Evolutionary conservation across 1,140 invertebrate species (phyloP).

Genomic region (Stegodyphus dumicola): DNA sequence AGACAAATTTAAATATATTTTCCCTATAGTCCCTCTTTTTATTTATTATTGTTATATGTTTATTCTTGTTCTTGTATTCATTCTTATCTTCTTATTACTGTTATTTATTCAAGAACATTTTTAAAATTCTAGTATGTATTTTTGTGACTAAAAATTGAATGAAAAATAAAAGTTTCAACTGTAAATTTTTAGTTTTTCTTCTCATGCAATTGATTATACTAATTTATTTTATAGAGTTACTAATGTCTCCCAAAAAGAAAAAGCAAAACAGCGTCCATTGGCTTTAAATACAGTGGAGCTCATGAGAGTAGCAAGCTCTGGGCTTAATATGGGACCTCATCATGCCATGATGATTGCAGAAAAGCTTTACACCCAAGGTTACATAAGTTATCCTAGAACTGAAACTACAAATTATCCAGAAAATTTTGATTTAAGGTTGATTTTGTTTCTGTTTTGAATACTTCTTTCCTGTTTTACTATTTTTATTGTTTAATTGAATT

Average conservation of each 20-base stretch:
- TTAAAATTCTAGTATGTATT: background rate
- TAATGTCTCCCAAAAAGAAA: conserved; percentile 81
- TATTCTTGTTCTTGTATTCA: too few relatives aligned
- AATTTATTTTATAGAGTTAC: conserved; percentile 69
- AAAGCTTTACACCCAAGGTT: conserved; percentile 91
- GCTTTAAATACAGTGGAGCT: conserved; percentile 98
- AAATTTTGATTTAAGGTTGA: conserved; percentile 92
- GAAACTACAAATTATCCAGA: conserved; percentile 97
- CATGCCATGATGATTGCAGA: conserved; percentile 97
- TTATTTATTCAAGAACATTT: background rate
- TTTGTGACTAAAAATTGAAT: too few relatives aligned
- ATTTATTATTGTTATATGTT: too few relatives aligned
- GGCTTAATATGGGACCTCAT: conserved; percentile 94
- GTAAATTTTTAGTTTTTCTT: too few relatives aligned
- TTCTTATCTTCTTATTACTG: too few relatives aligned
- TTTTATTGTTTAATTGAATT: conserved; percentile 3
- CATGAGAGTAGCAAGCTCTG: conserved; percentile 92
- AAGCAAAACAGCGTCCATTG: conserved; percentile 84
- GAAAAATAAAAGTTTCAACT: too few relatives aligned
- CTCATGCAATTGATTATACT: background rate
- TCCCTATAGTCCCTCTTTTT: too few relatives aligned
- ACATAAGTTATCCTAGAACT: conserved; percentile 94
- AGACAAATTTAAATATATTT: too few relatives aligned
- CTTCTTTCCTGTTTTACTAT: background rate
- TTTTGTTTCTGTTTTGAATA: conserved; percentile 61